These are phyloP conservation scores for Xenus cinereus DNA, from an alignment of 2,113 vertebrate genomes.

Conservation along the genomic window DNA sequence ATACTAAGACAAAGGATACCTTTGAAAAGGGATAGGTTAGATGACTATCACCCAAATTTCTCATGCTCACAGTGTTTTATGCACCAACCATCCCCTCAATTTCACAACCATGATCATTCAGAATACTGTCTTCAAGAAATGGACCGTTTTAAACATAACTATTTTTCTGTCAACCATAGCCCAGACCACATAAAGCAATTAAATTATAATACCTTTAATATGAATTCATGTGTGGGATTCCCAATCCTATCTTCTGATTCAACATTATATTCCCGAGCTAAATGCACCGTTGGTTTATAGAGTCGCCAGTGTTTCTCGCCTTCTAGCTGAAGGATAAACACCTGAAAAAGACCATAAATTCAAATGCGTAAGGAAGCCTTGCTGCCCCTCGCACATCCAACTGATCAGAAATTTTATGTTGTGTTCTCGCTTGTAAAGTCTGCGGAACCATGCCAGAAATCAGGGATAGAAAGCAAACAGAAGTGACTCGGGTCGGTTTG, in stretches of 20 bases:
- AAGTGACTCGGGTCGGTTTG: neutral
- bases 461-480: neutral
- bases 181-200: neutral
- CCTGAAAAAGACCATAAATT: conserved; percentile 65
- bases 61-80: neutral
- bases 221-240: conserved; percentile 83
- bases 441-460: neutral
- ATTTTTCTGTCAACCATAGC: neutral
- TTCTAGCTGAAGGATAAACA: conserved; percentile 90
- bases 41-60: neutral
- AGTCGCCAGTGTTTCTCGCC: conserved; percentile 91
- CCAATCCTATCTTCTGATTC: conserved; percentile 82
- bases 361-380: neutral
- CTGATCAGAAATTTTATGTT: neutral
- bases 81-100: neutral
- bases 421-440: neutral
- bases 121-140: neutral
- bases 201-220: conserved; percentile 77
- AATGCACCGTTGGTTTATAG: conserved; percentile 80
- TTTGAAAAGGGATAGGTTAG: neutral
- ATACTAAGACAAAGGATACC: neutral
- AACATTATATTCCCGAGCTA: conserved; percentile 85
- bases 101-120: neutral
- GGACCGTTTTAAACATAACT: neutral
- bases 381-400: neutral